These are phyloP conservation scores for Peribatodes rhomboidaria DNA, from an alignment of 2,888 invertebrate species.

Conservation along the genomic window DNA sequence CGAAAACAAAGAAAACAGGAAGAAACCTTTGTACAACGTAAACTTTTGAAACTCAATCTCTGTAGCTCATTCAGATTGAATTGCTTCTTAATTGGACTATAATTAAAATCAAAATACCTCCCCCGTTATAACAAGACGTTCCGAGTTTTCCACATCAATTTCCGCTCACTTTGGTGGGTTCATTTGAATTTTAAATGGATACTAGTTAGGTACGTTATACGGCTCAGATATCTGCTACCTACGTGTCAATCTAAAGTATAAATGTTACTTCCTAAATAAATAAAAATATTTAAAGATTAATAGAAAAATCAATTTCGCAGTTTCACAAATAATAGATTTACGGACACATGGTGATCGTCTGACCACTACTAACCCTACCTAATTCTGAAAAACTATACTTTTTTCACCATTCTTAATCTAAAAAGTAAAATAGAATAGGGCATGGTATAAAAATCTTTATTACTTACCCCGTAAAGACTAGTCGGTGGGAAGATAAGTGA, in stretches of 20 bases:
- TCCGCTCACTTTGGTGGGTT: not conserved
- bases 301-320: too few species aligned
- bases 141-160: slow-evolving; percentile 14
- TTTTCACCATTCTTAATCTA: too few species aligned
- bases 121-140: slow-evolving; percentile 10
- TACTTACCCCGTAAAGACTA: slow-evolving; percentile 79
- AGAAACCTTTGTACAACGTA: slow-evolving; percentile 4
- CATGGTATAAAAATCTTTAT: not conserved
- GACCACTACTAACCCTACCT: too few species aligned
- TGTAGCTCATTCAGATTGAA: slow-evolving; percentile 5
- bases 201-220: not conserved
- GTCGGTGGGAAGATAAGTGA: slow-evolving; percentile 76
- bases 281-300: too few species aligned
- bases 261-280: too few species aligned
- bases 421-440: too few species aligned
- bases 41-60: slow-evolving; percentile 10
- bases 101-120: slow-evolving; percentile 20
- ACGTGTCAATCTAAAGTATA: too few species aligned
- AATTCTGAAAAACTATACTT: too few species aligned
- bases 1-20: slow-evolving; percentile 5
- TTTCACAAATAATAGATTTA: too few species aligned
- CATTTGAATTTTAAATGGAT: not conserved
- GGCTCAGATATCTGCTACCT: too few species aligned
- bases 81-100: slow-evolving; percentile 16
- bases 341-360: too few species aligned